Conservation (phyloP, 2,797 vertebrate species). For the Cryptoprocta ferox region DNA sequence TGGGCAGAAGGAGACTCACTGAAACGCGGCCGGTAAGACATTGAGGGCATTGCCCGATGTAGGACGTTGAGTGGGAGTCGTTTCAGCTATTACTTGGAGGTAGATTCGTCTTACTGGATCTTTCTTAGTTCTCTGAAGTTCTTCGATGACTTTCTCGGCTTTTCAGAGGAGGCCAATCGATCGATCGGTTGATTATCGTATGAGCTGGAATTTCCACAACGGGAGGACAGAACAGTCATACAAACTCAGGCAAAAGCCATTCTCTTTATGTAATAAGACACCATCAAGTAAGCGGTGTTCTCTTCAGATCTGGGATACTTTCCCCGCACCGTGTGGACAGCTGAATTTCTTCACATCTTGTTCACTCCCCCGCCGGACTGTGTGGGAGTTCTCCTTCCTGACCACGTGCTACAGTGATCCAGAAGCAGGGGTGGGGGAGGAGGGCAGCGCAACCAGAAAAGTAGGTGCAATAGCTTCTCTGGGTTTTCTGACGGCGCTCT, state of each 20-base stretch:
- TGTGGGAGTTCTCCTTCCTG: neutral
- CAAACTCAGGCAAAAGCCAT: accelerated
- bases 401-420: too few species aligned
- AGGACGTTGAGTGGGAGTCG: accelerated
- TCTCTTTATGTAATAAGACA: accelerated
- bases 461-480: accelerated
- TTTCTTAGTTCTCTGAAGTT: neutral
- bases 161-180: neutral
- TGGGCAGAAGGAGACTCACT: neutral
- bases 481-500: neutral
- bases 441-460: accelerated
- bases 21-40: accelerated
- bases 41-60: accelerated
- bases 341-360: neutral
- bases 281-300: neutral
- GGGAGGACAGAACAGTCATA: accelerated
- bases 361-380: too few species aligned
- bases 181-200: accelerated
- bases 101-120: accelerated
- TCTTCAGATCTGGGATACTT: neutral
- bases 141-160: neutral
- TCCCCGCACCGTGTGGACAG: accelerated
- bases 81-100: accelerated
- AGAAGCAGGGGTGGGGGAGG: neutral
- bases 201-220: neutral